Evolutionary conservation across 2,888 invertebrate species (phyloP), one percentile per base, ranked within the genome.

Genomic region (Ctenicera cuprea): DNA sequence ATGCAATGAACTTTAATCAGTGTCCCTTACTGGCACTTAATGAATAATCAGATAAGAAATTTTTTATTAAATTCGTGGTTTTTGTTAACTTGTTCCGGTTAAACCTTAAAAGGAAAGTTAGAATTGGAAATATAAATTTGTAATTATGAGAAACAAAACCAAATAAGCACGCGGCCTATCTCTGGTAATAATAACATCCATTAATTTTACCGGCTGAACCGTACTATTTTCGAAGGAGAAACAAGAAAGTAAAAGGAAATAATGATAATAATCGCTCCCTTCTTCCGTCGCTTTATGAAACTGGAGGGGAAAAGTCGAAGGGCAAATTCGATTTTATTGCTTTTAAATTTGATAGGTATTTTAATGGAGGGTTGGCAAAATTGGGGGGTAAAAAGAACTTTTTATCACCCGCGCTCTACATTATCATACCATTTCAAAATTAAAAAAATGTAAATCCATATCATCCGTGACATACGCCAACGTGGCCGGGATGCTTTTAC

Each of bases 331-430:
- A 70, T 70, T 50, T 63, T 45, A 70, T 63, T 63, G 70, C 70
- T 70, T 62, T 63, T 70, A 70, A 70, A 70, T 63, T 70, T 70
- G 48, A 70, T 70, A 41, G 70, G 63, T 41, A 63, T 65, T 71
- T 64, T 71, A 71, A 71, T 71, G 43, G 65, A 71, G 71, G 63
- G 43, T 64, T 37, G 43, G 30, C 26, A 61, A 33, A 18, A 68
- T 22, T 59, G 69, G 62, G 69, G 62, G 43, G 62, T 62, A 69
- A 50, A 33, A 59, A 61, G 52, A 63, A 69, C 62, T 64, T 70
- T 69, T 71, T 57, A 57, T 48, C 59, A 41, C 38, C 59, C 52
- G 11, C 59, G 38, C 38, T 14, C 16, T 18, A 18, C 18, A 30
- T 54, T 54, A 54, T 54, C 54, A 26, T 54, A 50, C 14, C 54